Conservation (phyloP, 2,888 invertebrate genomes). For the Eucriotettix oculatus region DNA sequence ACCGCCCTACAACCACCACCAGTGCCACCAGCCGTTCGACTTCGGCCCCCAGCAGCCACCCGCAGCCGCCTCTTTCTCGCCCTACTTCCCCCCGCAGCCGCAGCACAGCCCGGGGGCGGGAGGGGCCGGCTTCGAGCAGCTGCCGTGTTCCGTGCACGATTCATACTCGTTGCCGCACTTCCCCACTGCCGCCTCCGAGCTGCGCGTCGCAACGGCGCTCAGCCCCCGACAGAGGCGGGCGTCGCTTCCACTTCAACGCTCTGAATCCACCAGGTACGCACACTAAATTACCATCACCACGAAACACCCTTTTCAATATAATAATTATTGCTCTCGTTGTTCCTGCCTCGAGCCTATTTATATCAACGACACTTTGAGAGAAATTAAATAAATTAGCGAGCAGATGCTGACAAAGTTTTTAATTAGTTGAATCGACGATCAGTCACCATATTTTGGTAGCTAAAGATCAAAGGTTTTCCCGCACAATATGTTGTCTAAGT, state of each 20-base stretch:
- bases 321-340: too few species aligned
- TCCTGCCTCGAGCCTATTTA: too few species aligned
- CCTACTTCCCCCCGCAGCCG: conserved; percentile 32
- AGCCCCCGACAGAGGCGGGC: conserved; percentile 52
- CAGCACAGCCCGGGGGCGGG: conserved; percentile 20
- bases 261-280: conserved; percentile 51
- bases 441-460: too few species aligned
- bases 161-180: conserved; percentile 55
- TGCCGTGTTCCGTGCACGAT: conserved; percentile 41
- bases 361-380: too few species aligned
- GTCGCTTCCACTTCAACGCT: conserved; percentile 61
- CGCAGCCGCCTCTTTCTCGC: conserved; percentile 33
- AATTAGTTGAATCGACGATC: too few species aligned
- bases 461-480: too few species aligned
- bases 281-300: not conserved
- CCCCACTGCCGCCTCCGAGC: conserved; percentile 41
- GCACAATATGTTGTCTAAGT: too few species aligned
- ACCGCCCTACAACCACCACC: conserved; percentile 18
- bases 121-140: conserved; percentile 23
- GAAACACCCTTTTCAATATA: too few species aligned
- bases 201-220: conserved; percentile 47
- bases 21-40: conserved; percentile 29
- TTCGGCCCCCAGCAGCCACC: conserved; percentile 41
- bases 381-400: too few species aligned
- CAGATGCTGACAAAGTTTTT: too few species aligned